Percentiles rank a stretch among this genome's conserved stretches.
These are phyloP conservation scores for Ascaphus truei DNA, from an alignment of 2,113 vertebrate species.

Conservation along the genomic window DNA sequence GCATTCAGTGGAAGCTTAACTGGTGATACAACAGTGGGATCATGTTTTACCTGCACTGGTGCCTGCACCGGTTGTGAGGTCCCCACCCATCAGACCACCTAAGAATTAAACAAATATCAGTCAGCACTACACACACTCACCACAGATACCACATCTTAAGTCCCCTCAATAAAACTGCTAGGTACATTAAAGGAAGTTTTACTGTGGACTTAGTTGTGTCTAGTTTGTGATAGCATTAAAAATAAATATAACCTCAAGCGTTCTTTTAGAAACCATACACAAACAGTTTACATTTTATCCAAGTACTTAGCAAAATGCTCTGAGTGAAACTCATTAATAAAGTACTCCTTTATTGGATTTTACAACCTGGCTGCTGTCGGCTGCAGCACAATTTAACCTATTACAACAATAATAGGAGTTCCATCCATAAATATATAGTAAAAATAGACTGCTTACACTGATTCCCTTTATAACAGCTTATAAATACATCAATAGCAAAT, in stretches of 20 bases:
- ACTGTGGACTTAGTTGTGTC: not conserved
- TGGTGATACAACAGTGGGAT: too few species aligned
- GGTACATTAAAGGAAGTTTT: slow-evolving; percentile 14
- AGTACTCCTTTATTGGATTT: not conserved
- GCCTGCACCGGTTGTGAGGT: slow-evolving; percentile 97
- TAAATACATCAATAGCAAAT: too few species aligned
- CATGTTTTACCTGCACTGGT: slow-evolving; percentile 94
- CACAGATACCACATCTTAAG: slow-evolving; percentile 35
- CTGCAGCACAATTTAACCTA: too few species aligned
- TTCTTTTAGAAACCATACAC: not conserved
- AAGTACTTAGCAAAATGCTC: not conserved
- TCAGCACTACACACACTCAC: slow-evolving; percentile 34
- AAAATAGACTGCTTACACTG: too few species aligned
- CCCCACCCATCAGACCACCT: slow-evolving; percentile 98
- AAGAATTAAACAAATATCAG: slow-evolving; percentile 50
- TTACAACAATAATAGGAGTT: too few species aligned
- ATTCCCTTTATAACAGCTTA: too few species aligned
- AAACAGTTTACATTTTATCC: not conserved
- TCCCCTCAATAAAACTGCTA: slow-evolving; percentile 30
- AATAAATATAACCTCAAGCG: not conserved
- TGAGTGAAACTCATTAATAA: not conserved
- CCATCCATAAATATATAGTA: too few species aligned
- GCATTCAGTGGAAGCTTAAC: not conserved
- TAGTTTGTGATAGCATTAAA: not conserved
- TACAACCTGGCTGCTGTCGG: too few species aligned